These are phyloP conservation scores for Agelastica alni DNA, from an alignment of 2,888 invertebrate genomes.

Conservation along the genomic window DNA sequence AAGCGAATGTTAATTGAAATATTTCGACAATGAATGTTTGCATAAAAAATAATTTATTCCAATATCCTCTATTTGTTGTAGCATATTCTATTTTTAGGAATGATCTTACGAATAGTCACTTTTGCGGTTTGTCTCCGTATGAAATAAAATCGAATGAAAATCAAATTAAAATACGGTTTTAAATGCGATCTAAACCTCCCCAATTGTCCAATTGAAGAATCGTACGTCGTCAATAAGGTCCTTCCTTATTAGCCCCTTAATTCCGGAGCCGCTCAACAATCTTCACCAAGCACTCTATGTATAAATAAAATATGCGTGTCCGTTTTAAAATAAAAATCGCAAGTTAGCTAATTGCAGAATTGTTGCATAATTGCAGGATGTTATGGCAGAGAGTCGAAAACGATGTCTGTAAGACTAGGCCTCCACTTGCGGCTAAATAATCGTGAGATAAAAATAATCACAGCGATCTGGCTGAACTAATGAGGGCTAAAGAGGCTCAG, in stretches of 20 bases:
- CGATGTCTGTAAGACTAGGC: too few species aligned
- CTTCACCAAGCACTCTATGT: not conserved
- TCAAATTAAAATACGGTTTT: not conserved
- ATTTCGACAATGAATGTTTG: too few species aligned
- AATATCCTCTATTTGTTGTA: too few species aligned
- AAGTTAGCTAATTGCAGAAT: not conserved
- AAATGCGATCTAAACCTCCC: constrained; percentile 19
- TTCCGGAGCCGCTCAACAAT: constrained; percentile 9
- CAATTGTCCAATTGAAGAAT: constrained; percentile 27
- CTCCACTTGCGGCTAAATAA: too few species aligned
- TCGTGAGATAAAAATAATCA: too few species aligned
- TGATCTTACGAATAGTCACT: not conserved
- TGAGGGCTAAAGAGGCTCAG: too few species aligned
- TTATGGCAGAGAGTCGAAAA: too few species aligned
- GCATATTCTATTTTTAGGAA: too few species aligned
- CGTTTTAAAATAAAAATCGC: constrained; percentile 13
- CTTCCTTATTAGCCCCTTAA: constrained; percentile 27
- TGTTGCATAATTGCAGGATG: too few species aligned
- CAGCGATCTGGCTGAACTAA: too few species aligned
- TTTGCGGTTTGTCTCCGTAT: not conserved
- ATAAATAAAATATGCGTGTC: constrained; percentile 8
- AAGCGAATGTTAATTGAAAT: too few species aligned
- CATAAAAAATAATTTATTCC: too few species aligned
- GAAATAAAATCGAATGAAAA: constrained; percentile 5
- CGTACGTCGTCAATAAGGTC: constrained; percentile 18